These are phyloP conservation scores for Taenioides sp. DNA, from an alignment of 2,797 vertebrate species.

Conservation along the genomic window DNA sequence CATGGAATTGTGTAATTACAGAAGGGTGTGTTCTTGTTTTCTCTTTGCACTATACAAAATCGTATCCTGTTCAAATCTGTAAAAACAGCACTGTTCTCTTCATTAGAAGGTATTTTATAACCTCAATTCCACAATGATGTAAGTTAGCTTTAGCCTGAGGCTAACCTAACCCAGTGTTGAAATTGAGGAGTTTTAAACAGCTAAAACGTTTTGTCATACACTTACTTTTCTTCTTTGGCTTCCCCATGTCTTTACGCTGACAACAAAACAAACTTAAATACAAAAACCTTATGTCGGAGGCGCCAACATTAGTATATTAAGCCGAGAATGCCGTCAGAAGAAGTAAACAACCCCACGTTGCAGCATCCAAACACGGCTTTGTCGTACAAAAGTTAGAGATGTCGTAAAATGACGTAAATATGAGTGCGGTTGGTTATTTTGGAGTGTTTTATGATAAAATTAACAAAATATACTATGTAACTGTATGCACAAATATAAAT, in stretches of 20 bases:
- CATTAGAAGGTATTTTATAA: background rate
- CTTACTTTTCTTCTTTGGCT: constrained; percentile 82
- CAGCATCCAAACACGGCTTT: constrained; percentile 13
- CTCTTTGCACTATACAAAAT: background rate
- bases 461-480: background rate
- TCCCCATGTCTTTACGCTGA: constrained; percentile 68
- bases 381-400: constrained; percentile 11
- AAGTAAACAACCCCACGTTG: constrained; percentile 66
- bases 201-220: constrained; percentile 18
- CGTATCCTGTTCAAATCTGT: background rate
- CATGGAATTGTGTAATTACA: background rate
- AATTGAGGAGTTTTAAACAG: background rate
- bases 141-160: constrained; percentile 57
- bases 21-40: background rate
- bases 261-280: background rate
- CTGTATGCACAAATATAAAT: too few species aligned
- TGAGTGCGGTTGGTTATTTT: background rate
- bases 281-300: background rate
- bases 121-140: background rate
- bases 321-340: background rate
- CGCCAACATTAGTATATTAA: constrained; percentile 5
- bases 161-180: constrained; percentile 15
- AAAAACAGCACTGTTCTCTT: background rate
- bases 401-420: constrained; percentile 60
- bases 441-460: background rate